Base-by-base conservation (phyloP, 2,113 vertebrate genomes). In the Tinamus guttatus region DNA sequence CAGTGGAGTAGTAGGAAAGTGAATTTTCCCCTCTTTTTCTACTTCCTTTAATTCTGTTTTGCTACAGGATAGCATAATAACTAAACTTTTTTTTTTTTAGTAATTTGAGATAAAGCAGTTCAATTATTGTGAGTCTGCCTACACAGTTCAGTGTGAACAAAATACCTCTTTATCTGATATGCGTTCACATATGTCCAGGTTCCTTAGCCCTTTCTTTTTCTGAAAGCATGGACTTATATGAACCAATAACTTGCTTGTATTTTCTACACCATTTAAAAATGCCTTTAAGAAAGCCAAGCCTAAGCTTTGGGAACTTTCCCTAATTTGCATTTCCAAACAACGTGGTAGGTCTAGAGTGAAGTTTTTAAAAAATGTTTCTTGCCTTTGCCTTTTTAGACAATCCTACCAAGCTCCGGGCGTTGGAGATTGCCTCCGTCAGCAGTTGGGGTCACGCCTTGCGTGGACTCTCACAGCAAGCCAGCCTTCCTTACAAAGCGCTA, bases 381-480 rank as follows among this genome's bases (percentile, higher is more conserved):
- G 28, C 86, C 93, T 49, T 96, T 78, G 63, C 87, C 64, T 27
- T 86, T 93, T 49, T 60, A 98, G 98, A 94, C 98, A 99, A 98
- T 97, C 98, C 36, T 98, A 98, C 86, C 98, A 98, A 40, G 96
- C 98, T 73, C 96, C 97, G 5, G 97, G 98, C 1, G 96, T 98
- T 21, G 97, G 96, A 43, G 99, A 99, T 25, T 90, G 98, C 75
- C 96, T 98, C 69, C 98, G 98, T 17, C 98, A 98, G 90, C 97
- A 99, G 32, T 21, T 99, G 81, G 99, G 99, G 15, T 98, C 99
- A 2, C 99, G 99, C 32, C 98, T 99, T 3, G 98, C 99, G 1
- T 99, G 99, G 99, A 98, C 98, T 40, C 95, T 99, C 52, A 98
- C 98, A 14, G 88, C 98, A 81, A 97, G 76, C 90, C 98, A 98